Percentiles rank a stretch among this genome's conserved stretches.
Conservation (phyloP, 2,888 invertebrate species). For the Galerucella calmariensis region DNA sequence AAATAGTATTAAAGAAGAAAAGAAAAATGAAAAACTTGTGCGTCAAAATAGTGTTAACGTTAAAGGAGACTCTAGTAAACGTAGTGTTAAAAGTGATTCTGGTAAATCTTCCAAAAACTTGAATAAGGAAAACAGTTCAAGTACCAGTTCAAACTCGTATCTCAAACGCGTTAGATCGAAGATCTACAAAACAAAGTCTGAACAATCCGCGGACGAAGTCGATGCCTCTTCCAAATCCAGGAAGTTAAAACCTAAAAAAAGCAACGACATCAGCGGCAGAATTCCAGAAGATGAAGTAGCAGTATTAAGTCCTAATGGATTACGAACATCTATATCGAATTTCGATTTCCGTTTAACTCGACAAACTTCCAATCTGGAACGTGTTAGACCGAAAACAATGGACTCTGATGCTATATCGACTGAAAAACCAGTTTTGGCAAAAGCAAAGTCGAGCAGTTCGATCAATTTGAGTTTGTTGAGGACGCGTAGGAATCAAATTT, state of each 20-base stretch:
- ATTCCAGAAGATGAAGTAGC: conserved; percentile 54
- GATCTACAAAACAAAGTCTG: conserved; percentile 61
- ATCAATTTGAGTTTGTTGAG: conserved; percentile 63
- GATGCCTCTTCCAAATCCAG: conserved; percentile 54
- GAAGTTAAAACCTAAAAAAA: conserved; percentile 51
- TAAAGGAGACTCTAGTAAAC: conserved; percentile 37
- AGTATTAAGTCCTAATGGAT: conserved; percentile 45
- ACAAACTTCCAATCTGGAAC: conserved; percentile 64
- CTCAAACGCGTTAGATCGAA: conserved; percentile 63
- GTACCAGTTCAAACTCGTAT: conserved; percentile 55
- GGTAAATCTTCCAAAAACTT: conserved; percentile 28
- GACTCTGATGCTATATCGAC: conserved; percentile 44
- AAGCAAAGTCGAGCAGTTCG: conserved; percentile 64
- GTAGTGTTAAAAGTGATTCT: conserved; percentile 25
- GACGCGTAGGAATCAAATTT: conserved; percentile 58
- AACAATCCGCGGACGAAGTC: conserved; percentile 52
- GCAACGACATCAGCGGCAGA: conserved; percentile 41
- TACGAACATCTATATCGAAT: conserved; percentile 52
- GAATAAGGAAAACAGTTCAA: conserved; percentile 35
- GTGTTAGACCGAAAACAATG: conserved; percentile 56
- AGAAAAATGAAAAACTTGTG: conserved; percentile 42
- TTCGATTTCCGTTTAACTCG: conserved; percentile 61
- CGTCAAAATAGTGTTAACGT: conserved; percentile 37
- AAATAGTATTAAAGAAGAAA: conserved; percentile 36
- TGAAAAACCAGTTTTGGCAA: conserved; percentile 60